Percentiles rank a stretch among this genome's conserved stretches.
These are phyloP conservation scores for Drosophila erecta DNA, from an alignment of 1,140 invertebrate genomes.

Conservation along the genomic window DNA sequence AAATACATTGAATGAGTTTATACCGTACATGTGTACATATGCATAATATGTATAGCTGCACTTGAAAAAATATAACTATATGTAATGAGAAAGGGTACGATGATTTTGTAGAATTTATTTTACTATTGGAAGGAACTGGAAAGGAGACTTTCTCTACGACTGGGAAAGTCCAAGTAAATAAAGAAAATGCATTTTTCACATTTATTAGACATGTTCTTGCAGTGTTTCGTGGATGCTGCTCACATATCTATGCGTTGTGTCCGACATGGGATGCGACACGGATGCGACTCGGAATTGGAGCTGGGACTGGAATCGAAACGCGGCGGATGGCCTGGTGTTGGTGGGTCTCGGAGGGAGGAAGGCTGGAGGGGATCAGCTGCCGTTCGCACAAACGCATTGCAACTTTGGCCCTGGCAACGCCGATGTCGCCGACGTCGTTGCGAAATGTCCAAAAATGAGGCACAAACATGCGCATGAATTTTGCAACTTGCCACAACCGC, in stretches of 20 bases:
- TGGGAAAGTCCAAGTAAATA: too few species aligned
- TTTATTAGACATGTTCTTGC: background rate
- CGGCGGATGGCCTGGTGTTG: slow-evolving; percentile 11
- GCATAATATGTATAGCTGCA: slow-evolving; percentile 35
- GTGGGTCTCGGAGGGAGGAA: background rate
- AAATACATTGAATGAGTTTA: slow-evolving; percentile 62
- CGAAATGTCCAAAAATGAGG: slow-evolving; percentile 77
- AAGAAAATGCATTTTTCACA: background rate
- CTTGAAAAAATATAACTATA: background rate
- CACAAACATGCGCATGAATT: slow-evolving; percentile 81
- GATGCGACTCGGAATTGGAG: slow-evolving; percentile 52
- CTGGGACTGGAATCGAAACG: slow-evolving; percentile 35
- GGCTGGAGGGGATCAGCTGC: slow-evolving; percentile 22
- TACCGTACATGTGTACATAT: slow-evolving; percentile 26
- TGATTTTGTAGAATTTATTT: too few species aligned
- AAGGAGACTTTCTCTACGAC: too few species aligned
- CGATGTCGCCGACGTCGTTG: slow-evolving; percentile 49
- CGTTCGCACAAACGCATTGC: slow-evolving; percentile 70
- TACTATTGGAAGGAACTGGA: too few species aligned
- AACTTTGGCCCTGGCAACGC: slow-evolving; percentile 63
- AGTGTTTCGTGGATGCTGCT: slow-evolving; percentile 16
- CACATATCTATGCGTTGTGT: slow-evolving; percentile 50
- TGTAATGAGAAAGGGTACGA: too few species aligned
- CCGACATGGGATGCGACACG: slow-evolving; percentile 56
- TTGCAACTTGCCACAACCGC: slow-evolving; percentile 53